Evolutionary conservation across 2,113 vertebrate species (phyloP).

Genomic region (Miniopterus natalensis): DNA sequence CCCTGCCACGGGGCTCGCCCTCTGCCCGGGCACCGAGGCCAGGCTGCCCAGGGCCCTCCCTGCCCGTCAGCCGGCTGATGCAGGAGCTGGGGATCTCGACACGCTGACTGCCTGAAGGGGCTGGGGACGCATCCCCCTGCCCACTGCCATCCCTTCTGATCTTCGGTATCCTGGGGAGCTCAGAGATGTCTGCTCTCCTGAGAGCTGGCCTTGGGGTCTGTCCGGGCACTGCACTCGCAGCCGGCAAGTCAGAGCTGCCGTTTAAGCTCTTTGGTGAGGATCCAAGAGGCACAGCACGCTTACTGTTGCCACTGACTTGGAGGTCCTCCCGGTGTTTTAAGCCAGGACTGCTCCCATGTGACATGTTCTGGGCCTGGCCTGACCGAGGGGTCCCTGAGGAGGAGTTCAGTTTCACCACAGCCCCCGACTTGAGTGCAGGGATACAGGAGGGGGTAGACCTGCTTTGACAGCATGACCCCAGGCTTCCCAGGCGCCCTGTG

Average conservation of each 20-base stretch:
- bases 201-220: slow-evolving; percentile 87
- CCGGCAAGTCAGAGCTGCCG: slow-evolving; percentile 66
- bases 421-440: slow-evolving; percentile 46
- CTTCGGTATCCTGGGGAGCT: slow-evolving; percentile 97
- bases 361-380: slow-evolving; percentile 73
- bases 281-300: neutral
- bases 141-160: slow-evolving; percentile 89
- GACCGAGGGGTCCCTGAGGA: slow-evolving; percentile 81
- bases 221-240: slow-evolving; percentile 81
- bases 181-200: slow-evolving; percentile 90
- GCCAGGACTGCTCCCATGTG: neutral
- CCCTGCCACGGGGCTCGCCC: slow-evolving; percentile 83
- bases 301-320: slow-evolving; percentile 77
- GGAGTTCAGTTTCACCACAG: slow-evolving; percentile 80
- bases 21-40: slow-evolving; percentile 79
- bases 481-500: slow-evolving; percentile 74
- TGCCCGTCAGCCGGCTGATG: slow-evolving; percentile 92
- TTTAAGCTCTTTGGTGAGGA: slow-evolving; percentile 12
- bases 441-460: slow-evolving; percentile 53
- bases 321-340: slow-evolving; percentile 52
- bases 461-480: slow-evolving; percentile 53
- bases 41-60: slow-evolving; percentile 84
- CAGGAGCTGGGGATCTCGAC: slow-evolving; percentile 88
- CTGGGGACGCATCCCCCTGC: slow-evolving; percentile 63
- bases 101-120: slow-evolving; percentile 68